Conservation (phyloP, 2,888 invertebrate genomes). For the Unio pictorum region DNA sequence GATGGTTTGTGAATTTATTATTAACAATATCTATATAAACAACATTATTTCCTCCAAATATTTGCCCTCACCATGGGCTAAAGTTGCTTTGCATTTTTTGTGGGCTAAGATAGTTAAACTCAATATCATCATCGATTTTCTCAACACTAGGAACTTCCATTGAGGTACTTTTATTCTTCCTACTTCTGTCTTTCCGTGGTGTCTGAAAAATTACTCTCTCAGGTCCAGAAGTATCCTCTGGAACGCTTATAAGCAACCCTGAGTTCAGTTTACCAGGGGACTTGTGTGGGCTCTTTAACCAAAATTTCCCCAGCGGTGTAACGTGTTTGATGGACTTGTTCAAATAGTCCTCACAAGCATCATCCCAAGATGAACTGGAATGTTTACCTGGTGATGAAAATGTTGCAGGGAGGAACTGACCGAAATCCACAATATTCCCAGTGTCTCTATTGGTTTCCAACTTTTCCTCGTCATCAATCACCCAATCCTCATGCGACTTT, state of each 20-base stretch:
- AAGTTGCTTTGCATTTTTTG: conserved; percentile 31
- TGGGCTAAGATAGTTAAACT: conserved; percentile 49
- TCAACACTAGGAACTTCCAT: conserved; percentile 14
- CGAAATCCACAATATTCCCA: conserved; percentile 15
- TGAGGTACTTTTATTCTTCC: conserved; percentile 4
- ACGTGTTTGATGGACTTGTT: conserved; percentile 24
- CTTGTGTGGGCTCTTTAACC: conserved; percentile 1
- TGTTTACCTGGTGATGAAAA: conserved; percentile 53
- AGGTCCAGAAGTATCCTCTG: neutral
- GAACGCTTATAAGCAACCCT: too few relatives aligned
- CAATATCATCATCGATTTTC: conserved; percentile 44
- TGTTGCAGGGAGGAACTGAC: conserved; percentile 9
- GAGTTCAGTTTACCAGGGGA: conserved; percentile 9
- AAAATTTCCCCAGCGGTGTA: too few relatives aligned
- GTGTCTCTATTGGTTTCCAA: conserved; percentile 6
- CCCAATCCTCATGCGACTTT: conserved; percentile 46
- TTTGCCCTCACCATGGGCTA: conserved; percentile 20
- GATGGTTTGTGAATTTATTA: too few relatives aligned
- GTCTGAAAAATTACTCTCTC: conserved; percentile 1
- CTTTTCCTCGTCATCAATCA: conserved; percentile 26
- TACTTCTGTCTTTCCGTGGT: conserved; percentile 1
- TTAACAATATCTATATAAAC: too few relatives aligned
- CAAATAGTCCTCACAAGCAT: conserved; percentile 50
- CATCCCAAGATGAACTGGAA: conserved; percentile 56
- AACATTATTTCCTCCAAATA: conserved; percentile 5